phyloP scores from a whole-genome alignment of 2,797 vertebrate species.

The Phataginus tetradactyla region DNA sequence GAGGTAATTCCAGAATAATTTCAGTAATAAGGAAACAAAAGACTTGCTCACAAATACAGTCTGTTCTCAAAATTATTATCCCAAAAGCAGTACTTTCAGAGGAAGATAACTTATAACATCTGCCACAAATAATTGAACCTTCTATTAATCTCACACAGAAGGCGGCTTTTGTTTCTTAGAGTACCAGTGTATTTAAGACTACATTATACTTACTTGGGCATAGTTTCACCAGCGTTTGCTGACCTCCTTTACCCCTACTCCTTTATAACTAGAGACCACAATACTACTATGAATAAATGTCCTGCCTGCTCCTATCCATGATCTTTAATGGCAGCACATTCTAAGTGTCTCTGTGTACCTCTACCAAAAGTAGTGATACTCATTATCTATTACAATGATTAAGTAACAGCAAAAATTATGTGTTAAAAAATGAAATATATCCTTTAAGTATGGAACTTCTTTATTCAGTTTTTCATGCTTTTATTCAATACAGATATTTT shows the following conservation, averaged over 20 bases:
- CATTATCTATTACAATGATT: background rate
- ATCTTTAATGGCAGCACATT: background rate
- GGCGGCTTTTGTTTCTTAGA: background rate
- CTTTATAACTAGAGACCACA: background rate
- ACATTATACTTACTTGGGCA: background rate
- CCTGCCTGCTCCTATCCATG: background rate
- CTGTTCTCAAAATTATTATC: slow-evolving; percentile 25
- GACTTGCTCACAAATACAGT: background rate
- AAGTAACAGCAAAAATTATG: background rate
- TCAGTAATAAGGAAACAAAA: slow-evolving; percentile 40
- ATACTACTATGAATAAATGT: background rate
- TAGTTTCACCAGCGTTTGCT: background rate
- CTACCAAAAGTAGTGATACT: background rate
- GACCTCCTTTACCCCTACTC: background rate
- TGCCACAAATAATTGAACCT: slow-evolving; percentile 25
- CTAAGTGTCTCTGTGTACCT: slow-evolving; percentile 14
- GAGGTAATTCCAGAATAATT: background rate
- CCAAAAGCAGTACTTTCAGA: slow-evolving; percentile 21
- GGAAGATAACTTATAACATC: background rate
- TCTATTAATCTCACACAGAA: slow-evolving; percentile 27
- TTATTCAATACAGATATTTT: background rate
- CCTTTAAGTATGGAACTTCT: background rate
- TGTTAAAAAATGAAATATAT: slow-evolving; percentile 37
- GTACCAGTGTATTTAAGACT: background rate
- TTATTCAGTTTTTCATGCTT: slow-evolving; percentile 22